Base-by-base conservation (phyloP, 2,113 vertebrate genomes). In the Merops nubicus region DNA sequence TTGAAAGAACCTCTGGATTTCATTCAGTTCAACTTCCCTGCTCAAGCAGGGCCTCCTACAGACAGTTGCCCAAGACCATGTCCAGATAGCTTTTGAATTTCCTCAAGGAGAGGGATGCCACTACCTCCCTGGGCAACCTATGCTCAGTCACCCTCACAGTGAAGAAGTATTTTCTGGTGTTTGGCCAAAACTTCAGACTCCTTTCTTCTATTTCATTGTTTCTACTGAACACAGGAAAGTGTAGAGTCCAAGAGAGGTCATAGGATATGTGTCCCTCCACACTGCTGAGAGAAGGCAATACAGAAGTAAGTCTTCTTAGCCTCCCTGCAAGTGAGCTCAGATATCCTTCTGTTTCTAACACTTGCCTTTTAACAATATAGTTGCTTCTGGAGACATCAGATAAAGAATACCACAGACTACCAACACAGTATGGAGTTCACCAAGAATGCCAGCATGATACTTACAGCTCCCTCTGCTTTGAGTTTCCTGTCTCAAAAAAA, bases 201-300 rank as follows among this genome's bases (percentile, higher is more conserved):
- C 36, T 56, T 86, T 86, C 12, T 28, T 72, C 38, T 45, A 15
- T 75, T 86, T 33, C 36, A 65, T 70, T 89, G n/a, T 47, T 86
- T 86, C 45, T 20, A 23, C 25, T 20, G 51, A 64, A 57, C 62
- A 72, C 18, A 63, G 63, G 26, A 20, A 72, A 40, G 20, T 9
- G 18, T 14, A 62, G 31, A 75, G 18, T 25, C 54, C 45, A 33
- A 6, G 15, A 36, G 38, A 51, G 21, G 5, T 70, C 65, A 38
- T 2, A 0, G 10, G 31, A 70, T 3, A 56, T 6, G 1, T 62
- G 31, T 47, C 6, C 9, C n/a, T 72, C 72, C 12, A 1, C 42
- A 34, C 57, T 76, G n/a, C 62, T 70, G 47, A 62, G 22, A 75
- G 12, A 82, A 79, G 36, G 26, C 21, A 48, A 4, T 4, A 22